These are phyloP conservation scores for Drosophila sp. DNA, from an alignment of 1,140 invertebrate genomes.

Conservation along the genomic window DNA sequence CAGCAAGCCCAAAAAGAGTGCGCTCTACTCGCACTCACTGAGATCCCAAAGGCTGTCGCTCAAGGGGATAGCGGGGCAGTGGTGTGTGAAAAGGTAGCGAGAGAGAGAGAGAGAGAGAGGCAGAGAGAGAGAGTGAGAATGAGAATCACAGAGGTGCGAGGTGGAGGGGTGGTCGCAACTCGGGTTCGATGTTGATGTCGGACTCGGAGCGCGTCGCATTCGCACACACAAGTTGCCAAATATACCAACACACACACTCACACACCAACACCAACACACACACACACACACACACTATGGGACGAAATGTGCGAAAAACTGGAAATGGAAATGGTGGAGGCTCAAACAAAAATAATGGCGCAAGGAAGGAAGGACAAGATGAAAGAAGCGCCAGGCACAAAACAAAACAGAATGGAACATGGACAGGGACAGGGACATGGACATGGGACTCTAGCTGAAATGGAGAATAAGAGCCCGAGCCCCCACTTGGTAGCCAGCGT, in stretches of 20 bases:
- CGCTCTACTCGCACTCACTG: constrained; percentile 58
- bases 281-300: constrained; percentile 24
- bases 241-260: constrained; percentile 42
- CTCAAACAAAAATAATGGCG: constrained; percentile 1
- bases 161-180: neutral
- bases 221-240: constrained; percentile 70
- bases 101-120: neutral
- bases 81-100: neutral
- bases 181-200: constrained; percentile 34
- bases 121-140: neutral
- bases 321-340: constrained; percentile 66
- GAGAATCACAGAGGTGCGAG: neutral
- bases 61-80: neutral
- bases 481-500: constrained; percentile 20
- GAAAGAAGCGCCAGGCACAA: constrained; percentile 3
- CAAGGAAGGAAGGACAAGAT: constrained; percentile 13
- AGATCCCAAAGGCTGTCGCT: constrained; percentile 8
- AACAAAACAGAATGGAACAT: constrained; percentile 18
- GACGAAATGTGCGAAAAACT: constrained; percentile 60
- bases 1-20: constrained; percentile 56
- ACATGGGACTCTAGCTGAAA: constrained; percentile 16
- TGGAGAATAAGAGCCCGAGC: constrained; percentile 24
- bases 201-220: constrained; percentile 31
- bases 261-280: constrained; percentile 21
- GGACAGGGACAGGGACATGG: constrained; percentile 40